Evolutionary conservation across 2,797 vertebrate genomes (phyloP).

Genomic region (Sebastes cheni): DNA sequence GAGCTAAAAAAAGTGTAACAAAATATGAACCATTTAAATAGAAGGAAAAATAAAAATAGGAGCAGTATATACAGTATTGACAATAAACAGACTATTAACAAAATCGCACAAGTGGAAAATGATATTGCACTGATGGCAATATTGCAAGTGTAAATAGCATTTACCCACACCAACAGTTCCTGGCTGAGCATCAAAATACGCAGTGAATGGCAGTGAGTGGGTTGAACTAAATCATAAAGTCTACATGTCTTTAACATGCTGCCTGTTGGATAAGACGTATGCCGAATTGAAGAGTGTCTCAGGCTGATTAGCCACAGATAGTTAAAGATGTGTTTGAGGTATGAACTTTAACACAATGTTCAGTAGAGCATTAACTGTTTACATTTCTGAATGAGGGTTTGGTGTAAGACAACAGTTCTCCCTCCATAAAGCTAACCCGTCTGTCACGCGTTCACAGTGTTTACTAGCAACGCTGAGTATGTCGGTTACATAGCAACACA

Average conservation of each 20-base stretch:
- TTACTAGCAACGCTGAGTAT: background rate
- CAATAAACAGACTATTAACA: too few species aligned
- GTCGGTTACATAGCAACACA: background rate
- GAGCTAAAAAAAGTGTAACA: too few species aligned
- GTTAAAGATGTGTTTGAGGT: too few species aligned
- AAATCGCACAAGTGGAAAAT: too few species aligned
- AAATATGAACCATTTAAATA: too few species aligned
- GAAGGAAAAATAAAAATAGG: too few species aligned
- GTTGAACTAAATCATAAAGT: background rate
- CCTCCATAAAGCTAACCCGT: background rate
- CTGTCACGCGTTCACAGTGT: too few species aligned
- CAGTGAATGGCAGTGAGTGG: background rate
- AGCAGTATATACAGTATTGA: too few species aligned
- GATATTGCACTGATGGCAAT: background rate
- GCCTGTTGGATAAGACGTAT: background rate
- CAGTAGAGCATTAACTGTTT: background rate
- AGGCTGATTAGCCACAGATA: background rate
- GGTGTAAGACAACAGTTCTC: background rate
- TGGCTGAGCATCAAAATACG: background rate
- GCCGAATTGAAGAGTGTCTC: background rate
- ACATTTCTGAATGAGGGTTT: background rate
- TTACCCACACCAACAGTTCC: background rate
- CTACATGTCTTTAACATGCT: background rate
- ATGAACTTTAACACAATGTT: background rate
- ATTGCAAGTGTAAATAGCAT: background rate